Evolutionary conservation across 2,113 vertebrate genomes (phyloP).

Genomic region (Chaetodon trifascialis): DNA sequence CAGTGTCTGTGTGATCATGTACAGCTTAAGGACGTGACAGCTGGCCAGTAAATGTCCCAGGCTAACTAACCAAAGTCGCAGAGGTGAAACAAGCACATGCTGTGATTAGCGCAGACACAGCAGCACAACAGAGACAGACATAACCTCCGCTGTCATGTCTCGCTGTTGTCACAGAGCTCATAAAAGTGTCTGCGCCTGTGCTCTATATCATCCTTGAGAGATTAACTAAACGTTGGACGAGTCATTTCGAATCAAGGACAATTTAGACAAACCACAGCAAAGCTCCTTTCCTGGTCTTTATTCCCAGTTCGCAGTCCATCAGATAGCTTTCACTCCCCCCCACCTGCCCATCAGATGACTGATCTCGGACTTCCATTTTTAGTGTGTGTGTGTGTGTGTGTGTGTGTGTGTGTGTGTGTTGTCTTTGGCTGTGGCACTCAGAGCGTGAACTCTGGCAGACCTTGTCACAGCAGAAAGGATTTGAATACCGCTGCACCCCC

Average conservation of each 20-base stretch:
- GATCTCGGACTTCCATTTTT: conserved; percentile 70
- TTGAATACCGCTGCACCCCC: conserved; percentile 64
- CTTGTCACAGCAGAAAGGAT: conserved; percentile 70
- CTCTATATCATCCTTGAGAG: conserved; percentile 55
- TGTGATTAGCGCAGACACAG: conserved; percentile 38
- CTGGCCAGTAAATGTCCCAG: conserved; percentile 56
- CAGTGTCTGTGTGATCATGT: conserved; percentile 49
- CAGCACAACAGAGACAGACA: conserved; percentile 39
- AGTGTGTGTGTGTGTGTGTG: no score
- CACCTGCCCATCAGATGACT: conserved; percentile 72
- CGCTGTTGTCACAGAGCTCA: conserved; percentile 44
- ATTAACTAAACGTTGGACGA: conserved; percentile 51
- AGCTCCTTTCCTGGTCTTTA: conserved; percentile 37
- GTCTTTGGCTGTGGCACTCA: conserved; percentile 71
- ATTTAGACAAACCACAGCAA: conserved; percentile 50
- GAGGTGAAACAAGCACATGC: conserved; percentile 49
- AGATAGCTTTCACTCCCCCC: conserved; percentile 60
- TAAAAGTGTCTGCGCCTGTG: conserved; percentile 59
- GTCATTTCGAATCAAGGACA: conserved; percentile 45
- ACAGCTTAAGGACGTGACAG: conserved; percentile 44
- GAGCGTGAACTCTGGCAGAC: conserved; percentile 78
- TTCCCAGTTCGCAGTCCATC: conserved; percentile 40
- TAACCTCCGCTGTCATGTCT: conserved; percentile 52
- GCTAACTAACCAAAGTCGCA: conserved; percentile 38
- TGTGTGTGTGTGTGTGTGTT: conserved; percentile 65